Evolutionary conservation across 2,113 vertebrate species (phyloP), one percentile per base, ranked within the genome.

Genomic region (Epinephelus moara): DNA sequence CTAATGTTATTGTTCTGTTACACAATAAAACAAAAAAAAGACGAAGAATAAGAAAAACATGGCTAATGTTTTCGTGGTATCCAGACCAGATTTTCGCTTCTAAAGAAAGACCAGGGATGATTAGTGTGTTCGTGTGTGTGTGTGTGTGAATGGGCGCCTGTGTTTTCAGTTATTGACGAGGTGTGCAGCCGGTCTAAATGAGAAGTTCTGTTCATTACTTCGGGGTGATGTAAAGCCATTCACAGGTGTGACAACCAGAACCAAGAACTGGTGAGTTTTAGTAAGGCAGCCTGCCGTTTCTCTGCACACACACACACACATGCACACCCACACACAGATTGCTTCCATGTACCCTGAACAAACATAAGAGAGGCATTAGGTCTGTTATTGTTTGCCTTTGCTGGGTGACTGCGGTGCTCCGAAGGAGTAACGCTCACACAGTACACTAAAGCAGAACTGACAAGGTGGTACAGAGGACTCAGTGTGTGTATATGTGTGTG

Each of bases 81-180:
- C 21, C 76, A 85, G 70, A 85, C 23, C 63, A 82, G 19, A 73
- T 78, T 62, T 42, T 49, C 75, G 47, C 10, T 56, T 37, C 30
- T 61, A 70, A 86, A 74, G 25, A 23, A 25, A 52, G 68, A 21
- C 53, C 59, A 57, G 64, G 49, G 64, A 70, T 71, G 49, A 40
- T 82, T 50, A 30, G 23, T 55, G 33, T 11, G 37, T 21, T 57
- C 12, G 17, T 68, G 27, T 63, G 73, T 14, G 17, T 68, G 27
- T 63, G 73, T 21, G 56, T 69, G 70, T 88, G 84, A 88, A 86
- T 75, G 66, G 74, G 57, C 10, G 2, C 25, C 78, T 90, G 78
- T 92, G 87, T 85, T 89, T 83, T 27, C 42, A 55, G 82, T 92
- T 92, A 94, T 88, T 92, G 91, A 94, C 23, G 92, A 94, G 90